A percentile compares a stretch with the other conserved stretches of the same genome.
Conservation (phyloP, 2,888 invertebrate species). For the Galerucella nymphaeae region DNA sequence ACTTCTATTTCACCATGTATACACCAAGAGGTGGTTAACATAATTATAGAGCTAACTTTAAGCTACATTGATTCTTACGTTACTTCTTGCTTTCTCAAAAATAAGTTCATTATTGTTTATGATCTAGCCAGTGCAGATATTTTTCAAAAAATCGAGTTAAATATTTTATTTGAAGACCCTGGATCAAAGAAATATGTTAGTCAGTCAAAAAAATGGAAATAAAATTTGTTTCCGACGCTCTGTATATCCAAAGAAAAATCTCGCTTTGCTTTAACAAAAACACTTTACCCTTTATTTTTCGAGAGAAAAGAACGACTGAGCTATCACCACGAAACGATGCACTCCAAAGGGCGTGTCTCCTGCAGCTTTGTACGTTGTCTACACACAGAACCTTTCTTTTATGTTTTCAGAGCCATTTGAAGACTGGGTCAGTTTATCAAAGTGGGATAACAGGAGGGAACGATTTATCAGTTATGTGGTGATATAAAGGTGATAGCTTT, state of each 20-base stretch:
- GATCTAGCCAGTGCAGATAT: too few relatives aligned
- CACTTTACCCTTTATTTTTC: not conserved
- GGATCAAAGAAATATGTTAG: too few relatives aligned
- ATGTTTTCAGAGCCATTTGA: not conserved
- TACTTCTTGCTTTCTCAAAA: too few relatives aligned
- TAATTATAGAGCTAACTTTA: too few relatives aligned
- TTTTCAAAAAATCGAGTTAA: too few relatives aligned
- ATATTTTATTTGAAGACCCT: too few relatives aligned
- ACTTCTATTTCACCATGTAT: too few relatives aligned
- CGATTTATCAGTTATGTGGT: slow-evolving; percentile 6
- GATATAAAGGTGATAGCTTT: slow-evolving; percentile 9
- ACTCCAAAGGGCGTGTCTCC: slow-evolving; percentile 29
- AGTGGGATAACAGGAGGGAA: not conserved
- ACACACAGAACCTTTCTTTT: slow-evolving; percentile 11
- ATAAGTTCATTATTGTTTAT: too few relatives aligned
- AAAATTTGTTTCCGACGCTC: not conserved
- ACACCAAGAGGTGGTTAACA: too few relatives aligned
- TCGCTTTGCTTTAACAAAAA: not conserved
- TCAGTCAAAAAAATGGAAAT: not conserved
- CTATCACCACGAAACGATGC: slow-evolving; percentile 20
- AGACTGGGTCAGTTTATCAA: slow-evolving; percentile 14
- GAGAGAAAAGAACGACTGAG: not conserved
- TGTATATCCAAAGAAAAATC: not conserved
- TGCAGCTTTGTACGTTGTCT: slow-evolving; percentile 4
- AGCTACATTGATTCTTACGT: too few relatives aligned